phyloP scores from a whole-genome alignment of 2,888 invertebrate species.

The Xanthia togata region DNA sequence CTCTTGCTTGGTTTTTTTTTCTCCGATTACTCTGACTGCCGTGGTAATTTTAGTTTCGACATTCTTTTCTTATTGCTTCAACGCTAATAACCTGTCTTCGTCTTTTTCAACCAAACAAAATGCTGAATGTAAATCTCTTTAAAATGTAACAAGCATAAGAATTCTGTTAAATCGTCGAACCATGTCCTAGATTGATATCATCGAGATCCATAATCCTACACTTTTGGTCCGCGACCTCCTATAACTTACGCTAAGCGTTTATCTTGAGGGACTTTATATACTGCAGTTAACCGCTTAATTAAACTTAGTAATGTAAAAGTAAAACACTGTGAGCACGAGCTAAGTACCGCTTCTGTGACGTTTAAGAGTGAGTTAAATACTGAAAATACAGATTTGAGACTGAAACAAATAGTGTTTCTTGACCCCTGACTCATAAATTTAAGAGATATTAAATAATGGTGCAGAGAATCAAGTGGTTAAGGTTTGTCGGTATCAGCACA shows the following conservation, averaged over 20 bases:
- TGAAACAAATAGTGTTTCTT: background rate
- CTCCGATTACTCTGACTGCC: background rate
- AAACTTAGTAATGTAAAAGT: slow-evolving; percentile 73
- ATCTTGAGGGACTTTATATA: slow-evolving; percentile 67
- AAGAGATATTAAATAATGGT: background rate
- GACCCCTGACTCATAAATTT: background rate
- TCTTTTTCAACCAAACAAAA: no score
- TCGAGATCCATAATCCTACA: background rate
- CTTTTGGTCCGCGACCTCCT: background rate
- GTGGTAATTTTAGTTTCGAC: no score
- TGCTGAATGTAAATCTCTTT: no score
- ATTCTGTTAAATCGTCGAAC: no score
- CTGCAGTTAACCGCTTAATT: slow-evolving; percentile 78
- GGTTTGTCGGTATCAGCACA: no score
- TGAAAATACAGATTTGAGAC: slow-evolving; percentile 3
- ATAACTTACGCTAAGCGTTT: slow-evolving; percentile 35
- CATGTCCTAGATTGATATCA: no score
- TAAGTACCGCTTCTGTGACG: slow-evolving; percentile 41
- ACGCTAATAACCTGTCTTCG: no score
- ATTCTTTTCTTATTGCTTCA: no score
- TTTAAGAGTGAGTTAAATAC: background rate
- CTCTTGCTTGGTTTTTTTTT: no score
- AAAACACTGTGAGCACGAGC: slow-evolving; percentile 63
- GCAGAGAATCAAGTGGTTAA: no score
- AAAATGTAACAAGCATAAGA: no score